These are phyloP conservation scores for Standfussiana lucernea DNA, from an alignment of 2,888 invertebrate genomes.

Conservation along the genomic window DNA sequence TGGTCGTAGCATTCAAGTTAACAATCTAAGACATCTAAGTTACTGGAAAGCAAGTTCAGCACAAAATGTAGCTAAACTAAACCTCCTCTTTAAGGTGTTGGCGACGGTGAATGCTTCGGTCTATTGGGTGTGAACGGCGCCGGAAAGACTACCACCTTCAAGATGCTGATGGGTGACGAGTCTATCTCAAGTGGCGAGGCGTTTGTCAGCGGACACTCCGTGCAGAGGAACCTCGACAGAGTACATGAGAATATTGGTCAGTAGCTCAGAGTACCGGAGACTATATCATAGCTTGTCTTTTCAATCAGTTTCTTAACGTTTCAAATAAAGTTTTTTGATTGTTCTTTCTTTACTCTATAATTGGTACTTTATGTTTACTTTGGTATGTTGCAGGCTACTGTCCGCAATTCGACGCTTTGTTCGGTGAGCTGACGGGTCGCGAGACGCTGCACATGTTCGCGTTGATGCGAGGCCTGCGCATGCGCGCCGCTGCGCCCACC, in stretches of 20 bases:
- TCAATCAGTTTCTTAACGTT: neutral
- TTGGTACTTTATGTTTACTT: neutral
- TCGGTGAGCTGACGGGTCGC: conserved; percentile 93
- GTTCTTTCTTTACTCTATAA: neutral
- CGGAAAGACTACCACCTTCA: conserved; percentile 97
- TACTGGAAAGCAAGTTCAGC: no score
- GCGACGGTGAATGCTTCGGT: conserved; percentile 95
- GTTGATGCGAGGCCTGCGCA: conserved; percentile 91
- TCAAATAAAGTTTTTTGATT: neutral
- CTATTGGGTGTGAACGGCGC: conserved; percentile 96
- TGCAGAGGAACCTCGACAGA: conserved; percentile 88
- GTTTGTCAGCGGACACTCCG: conserved; percentile 91
- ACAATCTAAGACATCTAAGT: no score
- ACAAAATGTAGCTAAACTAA: neutral
- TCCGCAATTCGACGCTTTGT: conserved; percentile 94
- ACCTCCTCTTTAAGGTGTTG: conserved; percentile 88
- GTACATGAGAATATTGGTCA: conserved; percentile 92
- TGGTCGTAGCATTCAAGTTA: neutral
- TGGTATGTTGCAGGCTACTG: conserved; percentile 91
- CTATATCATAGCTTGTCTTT: neutral
- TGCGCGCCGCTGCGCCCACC: conserved; percentile 76
- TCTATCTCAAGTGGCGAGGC: conserved; percentile 93
- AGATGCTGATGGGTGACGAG: conserved; percentile 97
- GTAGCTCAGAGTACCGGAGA: conserved; percentile 17
- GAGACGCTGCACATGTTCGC: conserved; percentile 93